Evolutionary conservation across 1,140 invertebrate genomes (phyloP), one percentile per base, ranked within the genome.

Genomic region (Papilio dardanus): DNA sequence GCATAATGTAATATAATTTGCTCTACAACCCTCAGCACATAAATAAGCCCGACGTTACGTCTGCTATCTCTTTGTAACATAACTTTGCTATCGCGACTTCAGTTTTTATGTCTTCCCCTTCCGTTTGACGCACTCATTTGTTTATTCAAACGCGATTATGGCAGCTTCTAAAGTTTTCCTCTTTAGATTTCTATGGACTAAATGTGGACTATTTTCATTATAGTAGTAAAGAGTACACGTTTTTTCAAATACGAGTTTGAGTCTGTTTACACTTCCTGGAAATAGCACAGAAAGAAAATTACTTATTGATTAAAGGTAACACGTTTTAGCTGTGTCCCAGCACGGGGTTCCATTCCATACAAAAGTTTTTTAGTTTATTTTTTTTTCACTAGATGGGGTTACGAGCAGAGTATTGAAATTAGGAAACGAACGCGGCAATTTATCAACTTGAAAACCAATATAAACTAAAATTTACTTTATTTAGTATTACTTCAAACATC

Each of bases 91-190:
- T 58, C 54, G 21, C 54, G 54, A 28, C 8, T 14, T 58, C 54
- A 58, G 54, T 58, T 58, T 58, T 58, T 58, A 58, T 58, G 54
- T 58, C 54, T 58, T 58, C 54, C 54, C 24, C 54, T 58, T 58
- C 54, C 54, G 54, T 58, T 58, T 28, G 54, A 58, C 28, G 54
- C 54, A 58, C 54, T 58, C 54, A 58, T 58, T 58, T 58, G 54
- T 58, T 58, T 58, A 58, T 58, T 58, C 54, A 58, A 58, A 58
- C 24, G 54, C n/a, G 21, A 58, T 58, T 58, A 28, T 58, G 54
- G 12, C 21, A 58, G 54, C 54, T 58, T 14, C 21, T 58, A 58
- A 58, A 58, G 21, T 12, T 28, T 58, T 50, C 10, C n/a, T 46
- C n/a, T 24, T 46, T 46, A 46, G 16, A 46, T 46, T 46, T 16